Percentiles rank a stretch among this genome's conserved stretches.
Evolutionary conservation across 2,888 invertebrate genomes (phyloP).

Genomic region (Patella ulyssiponensis): DNA sequence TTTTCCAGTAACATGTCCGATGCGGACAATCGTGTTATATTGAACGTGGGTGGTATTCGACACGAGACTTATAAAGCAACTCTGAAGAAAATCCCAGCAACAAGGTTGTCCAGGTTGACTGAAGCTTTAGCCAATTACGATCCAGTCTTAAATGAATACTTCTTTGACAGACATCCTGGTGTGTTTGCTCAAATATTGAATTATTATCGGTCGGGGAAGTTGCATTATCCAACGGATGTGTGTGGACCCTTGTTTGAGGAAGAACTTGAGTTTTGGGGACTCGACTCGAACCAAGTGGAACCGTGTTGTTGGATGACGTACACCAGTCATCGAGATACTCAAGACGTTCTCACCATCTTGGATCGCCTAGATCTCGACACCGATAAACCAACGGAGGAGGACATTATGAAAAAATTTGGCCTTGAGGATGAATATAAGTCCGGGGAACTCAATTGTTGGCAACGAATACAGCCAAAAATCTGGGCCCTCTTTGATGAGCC

Average conservation of each 20-base stretch:
- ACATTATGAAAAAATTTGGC: conserved; percentile 95
- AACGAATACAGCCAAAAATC: conserved; percentile 95
- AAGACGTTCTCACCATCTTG: conserved; percentile 97
- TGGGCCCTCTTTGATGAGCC: conserved; percentile 99
- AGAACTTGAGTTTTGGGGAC: conserved; percentile 98
- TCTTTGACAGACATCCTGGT: conserved; percentile 96
- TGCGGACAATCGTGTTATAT: conserved; percentile 93
- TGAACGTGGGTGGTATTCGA: conserved; percentile 97
- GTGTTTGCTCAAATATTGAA: conserved; percentile 95
- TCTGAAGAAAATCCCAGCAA: conserved; percentile 97
- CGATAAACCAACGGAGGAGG: conserved; percentile 95
- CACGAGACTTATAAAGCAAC: conserved; percentile 84
- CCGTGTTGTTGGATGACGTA: conserved; percentile 99
- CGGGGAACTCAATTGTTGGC: conserved; percentile 80
- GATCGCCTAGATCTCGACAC: conserved; percentile 98
- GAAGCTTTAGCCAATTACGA: conserved; percentile 99
- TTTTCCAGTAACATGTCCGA: conserved; percentile 49
- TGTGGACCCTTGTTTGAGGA: conserved; percentile 99
- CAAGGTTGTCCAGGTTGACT: conserved; percentile 91
- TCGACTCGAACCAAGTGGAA: conserved; percentile 99
- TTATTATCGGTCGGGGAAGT: conserved; percentile 97
- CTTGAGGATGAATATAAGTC: conserved; percentile 74
- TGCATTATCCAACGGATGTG: conserved; percentile 99
- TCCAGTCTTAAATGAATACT: conserved; percentile 98
- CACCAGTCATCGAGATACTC: conserved; percentile 89